phyloP scores from a whole-genome alignment of 2,113 vertebrate species.

The Callithrix jacchus region DNA sequence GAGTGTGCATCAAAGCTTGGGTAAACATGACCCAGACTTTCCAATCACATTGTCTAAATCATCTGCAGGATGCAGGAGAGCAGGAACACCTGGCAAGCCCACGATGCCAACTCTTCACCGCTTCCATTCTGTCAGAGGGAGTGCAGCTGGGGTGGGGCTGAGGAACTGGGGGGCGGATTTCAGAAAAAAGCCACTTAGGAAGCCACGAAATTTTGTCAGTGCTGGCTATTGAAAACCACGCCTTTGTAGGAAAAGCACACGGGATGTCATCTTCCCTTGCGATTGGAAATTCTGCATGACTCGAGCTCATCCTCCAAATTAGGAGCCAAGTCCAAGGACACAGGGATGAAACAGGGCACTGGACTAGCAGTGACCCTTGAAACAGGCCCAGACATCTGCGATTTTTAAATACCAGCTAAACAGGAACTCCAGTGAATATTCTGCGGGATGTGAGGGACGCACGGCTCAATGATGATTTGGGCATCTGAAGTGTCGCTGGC shows the following conservation, averaged over 20 bases:
- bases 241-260: neutral
- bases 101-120: too few relatives aligned
- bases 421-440: neutral
- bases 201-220: neutral
- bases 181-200: neutral
- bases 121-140: neutral
- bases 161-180: rapidly evolving
- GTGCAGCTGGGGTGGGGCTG: rapidly evolving
- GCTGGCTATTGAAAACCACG: neutral
- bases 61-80: neutral
- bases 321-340: neutral
- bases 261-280: neutral
- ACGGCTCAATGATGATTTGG: rapidly evolving
- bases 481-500: neutral
- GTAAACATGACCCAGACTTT: neutral
- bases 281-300: neutral
- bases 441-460: rapidly evolving
- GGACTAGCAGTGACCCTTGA: neutral
- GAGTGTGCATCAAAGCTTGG: rapidly evolving
- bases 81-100: rapidly evolving
- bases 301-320: rapidly evolving
- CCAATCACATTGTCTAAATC: neutral
- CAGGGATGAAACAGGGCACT: rapidly evolving
- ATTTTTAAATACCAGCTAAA: neutral
- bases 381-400: neutral